Conservation (phyloP, 2,888 invertebrate species). For the Pyrgus malvae region DNA sequence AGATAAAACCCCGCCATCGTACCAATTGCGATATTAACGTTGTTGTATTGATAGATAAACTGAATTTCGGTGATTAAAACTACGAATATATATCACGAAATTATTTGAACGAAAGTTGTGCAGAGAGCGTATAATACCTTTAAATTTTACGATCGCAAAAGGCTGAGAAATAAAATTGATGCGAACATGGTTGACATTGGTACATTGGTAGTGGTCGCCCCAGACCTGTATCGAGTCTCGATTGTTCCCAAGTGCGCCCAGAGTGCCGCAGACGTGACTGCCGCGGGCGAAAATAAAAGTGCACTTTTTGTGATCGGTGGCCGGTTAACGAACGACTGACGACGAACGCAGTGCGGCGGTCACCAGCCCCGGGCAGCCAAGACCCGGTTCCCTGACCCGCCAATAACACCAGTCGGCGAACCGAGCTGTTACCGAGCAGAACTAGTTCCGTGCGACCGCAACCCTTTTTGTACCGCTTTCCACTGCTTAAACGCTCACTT, state of each 20-base stretch:
- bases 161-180: neutral
- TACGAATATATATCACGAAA: too few relatives aligned
- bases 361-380: conserved; percentile 35
- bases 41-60: too few relatives aligned
- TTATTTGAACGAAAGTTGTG: too few relatives aligned
- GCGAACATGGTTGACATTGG: too few relatives aligned
- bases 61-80: too few relatives aligned
- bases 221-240: neutral
- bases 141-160: neutral
- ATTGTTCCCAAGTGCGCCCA: conserved; percentile 25
- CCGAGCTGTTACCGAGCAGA: conserved; percentile 38
- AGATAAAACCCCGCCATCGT: too few relatives aligned
- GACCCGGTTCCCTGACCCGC: conserved; percentile 46
- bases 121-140: too few relatives aligned
- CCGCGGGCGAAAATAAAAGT: conserved; percentile 46
- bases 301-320: conserved; percentile 34
- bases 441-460: conserved; percentile 38
- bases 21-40: too few relatives aligned
- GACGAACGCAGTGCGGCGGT: conserved; percentile 33
- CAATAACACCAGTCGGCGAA: conserved; percentile 22
- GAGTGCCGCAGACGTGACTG: conserved; percentile 43
- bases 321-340: conserved; percentile 37
- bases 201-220: neutral
- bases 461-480: conserved; percentile 18
- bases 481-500: conserved; percentile 2